These are phyloP conservation scores for Amiota minor DNA, from an alignment of 2,888 invertebrate species.

Conservation along the genomic window DNA sequence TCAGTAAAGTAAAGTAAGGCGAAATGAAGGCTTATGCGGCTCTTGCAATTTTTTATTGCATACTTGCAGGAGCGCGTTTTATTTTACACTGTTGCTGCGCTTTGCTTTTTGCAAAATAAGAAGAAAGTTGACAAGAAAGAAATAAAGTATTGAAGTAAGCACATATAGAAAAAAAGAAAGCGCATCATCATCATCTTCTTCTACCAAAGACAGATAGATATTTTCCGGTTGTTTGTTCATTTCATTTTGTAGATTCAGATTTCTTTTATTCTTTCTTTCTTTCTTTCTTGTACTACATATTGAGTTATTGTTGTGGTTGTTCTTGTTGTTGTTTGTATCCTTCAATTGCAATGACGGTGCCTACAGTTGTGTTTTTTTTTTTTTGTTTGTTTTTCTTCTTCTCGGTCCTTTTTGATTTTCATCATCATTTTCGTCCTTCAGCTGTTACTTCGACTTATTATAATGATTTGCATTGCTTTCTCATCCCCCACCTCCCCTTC, in stretches of 20 bases:
- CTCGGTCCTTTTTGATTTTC: neutral
- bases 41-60: slow-evolving; percentile 12
- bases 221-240: too few relatives aligned
- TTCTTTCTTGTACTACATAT: too few relatives aligned
- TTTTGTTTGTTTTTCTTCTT: neutral
- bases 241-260: too few relatives aligned
- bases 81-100: neutral
- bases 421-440: too few relatives aligned
- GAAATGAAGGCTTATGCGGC: too few relatives aligned
- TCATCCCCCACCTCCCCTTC: neutral
- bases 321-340: too few relatives aligned
- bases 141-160: neutral
- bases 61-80: slow-evolving; percentile 2
- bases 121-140: neutral
- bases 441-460: slow-evolving; percentile 10
- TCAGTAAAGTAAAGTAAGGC: neutral
- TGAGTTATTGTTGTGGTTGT: too few relatives aligned
- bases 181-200: neutral
- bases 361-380: too few relatives aligned
- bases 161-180: too few relatives aligned
- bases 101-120: slow-evolving; percentile 1
- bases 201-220: neutral
- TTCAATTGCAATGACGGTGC: neutral
- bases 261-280: too few relatives aligned
- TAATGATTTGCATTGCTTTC: slow-evolving; percentile 27